Evolutionary conservation across 2,113 vertebrate genomes (phyloP).

Genomic region (Datnioides undecimradiatus): DNA sequence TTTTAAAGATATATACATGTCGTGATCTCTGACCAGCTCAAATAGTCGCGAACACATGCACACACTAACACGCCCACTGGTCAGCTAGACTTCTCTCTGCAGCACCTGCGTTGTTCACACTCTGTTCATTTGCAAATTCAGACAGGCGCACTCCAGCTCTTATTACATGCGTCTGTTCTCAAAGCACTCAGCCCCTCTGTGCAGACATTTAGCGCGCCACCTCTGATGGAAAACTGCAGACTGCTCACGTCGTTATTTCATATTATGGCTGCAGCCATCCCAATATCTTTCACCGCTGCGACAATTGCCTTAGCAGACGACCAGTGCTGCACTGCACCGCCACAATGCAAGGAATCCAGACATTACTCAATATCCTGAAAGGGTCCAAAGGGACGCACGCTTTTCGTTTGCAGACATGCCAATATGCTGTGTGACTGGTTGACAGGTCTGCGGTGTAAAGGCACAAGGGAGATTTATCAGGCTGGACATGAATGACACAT

Average conservation of each 20-base stretch:
- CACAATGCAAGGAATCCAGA: slow-evolving; percentile 74
- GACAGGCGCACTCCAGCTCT: slow-evolving; percentile 33
- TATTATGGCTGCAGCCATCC: slow-evolving; percentile 46
- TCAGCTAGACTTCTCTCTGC: background rate
- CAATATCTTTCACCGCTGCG: slow-evolving; percentile 54
- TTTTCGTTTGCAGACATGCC: slow-evolving; percentile 51
- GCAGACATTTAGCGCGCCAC: slow-evolving; percentile 41
- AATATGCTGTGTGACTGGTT: background rate
- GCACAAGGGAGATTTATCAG: slow-evolving; percentile 18
- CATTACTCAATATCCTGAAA: slow-evolving; percentile 76
- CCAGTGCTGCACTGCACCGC: slow-evolving; percentile 4
- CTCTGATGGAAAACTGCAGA: slow-evolving; percentile 65
- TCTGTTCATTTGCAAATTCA: slow-evolving; percentile 6
- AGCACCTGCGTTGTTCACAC: slow-evolving; percentile 10
- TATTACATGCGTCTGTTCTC: slow-evolving; percentile 58
- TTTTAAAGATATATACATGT: background rate
- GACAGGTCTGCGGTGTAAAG: slow-evolving; percentile 30
- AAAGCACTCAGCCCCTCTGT: slow-evolving; percentile 17
- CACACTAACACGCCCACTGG: background rate
- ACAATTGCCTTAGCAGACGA: slow-evolving; percentile 72
- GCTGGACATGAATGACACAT: slow-evolving; percentile 30
- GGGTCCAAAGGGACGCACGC: slow-evolving; percentile 43
- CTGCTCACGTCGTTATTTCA: slow-evolving; percentile 38
- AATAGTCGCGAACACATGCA: background rate
- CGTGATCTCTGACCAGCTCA: background rate